Evolutionary conservation across 2,888 invertebrate species (phyloP).

Genomic region (Allolobophora icterica): DNA sequence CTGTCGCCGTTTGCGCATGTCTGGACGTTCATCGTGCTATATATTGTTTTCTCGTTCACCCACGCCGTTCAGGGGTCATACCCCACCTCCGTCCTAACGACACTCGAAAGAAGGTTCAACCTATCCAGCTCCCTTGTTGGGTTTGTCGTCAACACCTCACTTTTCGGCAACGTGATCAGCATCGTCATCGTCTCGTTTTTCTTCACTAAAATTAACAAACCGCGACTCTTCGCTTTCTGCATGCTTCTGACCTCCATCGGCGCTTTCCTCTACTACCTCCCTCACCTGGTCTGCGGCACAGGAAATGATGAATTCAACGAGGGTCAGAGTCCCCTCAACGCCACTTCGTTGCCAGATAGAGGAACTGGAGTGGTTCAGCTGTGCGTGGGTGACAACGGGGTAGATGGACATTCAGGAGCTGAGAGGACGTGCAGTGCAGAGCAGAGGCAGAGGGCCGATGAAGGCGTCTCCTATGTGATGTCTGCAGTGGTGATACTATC

Average conservation of each 20-base stretch:
- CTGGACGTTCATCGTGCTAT: constrained; percentile 37
- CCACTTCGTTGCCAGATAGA: background rate
- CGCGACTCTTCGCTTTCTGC: constrained; percentile 36
- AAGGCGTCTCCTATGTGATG: background rate
- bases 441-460: background rate
- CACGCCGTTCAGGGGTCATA: constrained; percentile 36
- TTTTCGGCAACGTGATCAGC: constrained; percentile 34
- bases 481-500: constrained; percentile 26
- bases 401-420: background rate
- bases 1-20: background rate
- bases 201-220: constrained; percentile 27
- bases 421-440: background rate
- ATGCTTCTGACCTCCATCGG: constrained; percentile 42
- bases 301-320: background rate
- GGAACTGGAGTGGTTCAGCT: background rate
- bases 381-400: background rate
- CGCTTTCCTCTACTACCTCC: constrained; percentile 69
- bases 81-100: constrained; percentile 33
- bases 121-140: constrained; percentile 35
- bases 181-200: constrained; percentile 33
- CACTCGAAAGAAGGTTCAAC: constrained; percentile 38
- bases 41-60: constrained; percentile 35
- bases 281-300: constrained; percentile 71
- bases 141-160: constrained; percentile 25
- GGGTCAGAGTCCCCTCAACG: background rate